Conservation (phyloP, 2,113 vertebrate genomes). For the Xenopus borealis region DNA sequence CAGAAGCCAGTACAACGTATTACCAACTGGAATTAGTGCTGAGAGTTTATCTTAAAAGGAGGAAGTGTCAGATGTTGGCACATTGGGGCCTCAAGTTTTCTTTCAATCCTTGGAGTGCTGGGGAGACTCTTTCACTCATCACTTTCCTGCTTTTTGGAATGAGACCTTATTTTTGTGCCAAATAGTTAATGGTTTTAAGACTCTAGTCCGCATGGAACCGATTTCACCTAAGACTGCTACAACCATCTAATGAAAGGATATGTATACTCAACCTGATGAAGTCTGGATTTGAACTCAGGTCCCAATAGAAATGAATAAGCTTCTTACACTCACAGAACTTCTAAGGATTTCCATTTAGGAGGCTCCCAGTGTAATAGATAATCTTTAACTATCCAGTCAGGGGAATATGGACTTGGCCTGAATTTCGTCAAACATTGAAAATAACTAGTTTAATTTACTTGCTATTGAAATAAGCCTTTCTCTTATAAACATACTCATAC, state of each 20-base stretch:
- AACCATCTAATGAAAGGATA: slow-evolving; percentile 59
- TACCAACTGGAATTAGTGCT: slow-evolving; percentile 13
- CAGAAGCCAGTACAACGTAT: no score
- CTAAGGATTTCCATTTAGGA: slow-evolving; percentile 64
- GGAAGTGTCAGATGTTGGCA: slow-evolving; percentile 46
- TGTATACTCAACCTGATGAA: slow-evolving; percentile 57
- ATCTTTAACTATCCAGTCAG: slow-evolving; percentile 59
- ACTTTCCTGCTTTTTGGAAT: slow-evolving; percentile 39
- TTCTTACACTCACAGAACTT: slow-evolving; percentile 64
- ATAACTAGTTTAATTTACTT: slow-evolving; percentile 32
- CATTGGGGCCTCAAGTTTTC: slow-evolving; percentile 27
- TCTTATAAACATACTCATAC: no score
- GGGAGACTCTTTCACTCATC: slow-evolving; percentile 52
- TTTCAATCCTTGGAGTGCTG: slow-evolving; percentile 52
- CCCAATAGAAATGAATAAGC: slow-evolving; percentile 62
- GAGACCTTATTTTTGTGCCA: slow-evolving; percentile 55
- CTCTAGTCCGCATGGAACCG: slow-evolving; percentile 57
- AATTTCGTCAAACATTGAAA: slow-evolving; percentile 37
- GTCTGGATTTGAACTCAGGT: slow-evolving; percentile 63
- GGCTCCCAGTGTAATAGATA: slow-evolving; percentile 59
- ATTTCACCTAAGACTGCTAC: slow-evolving; percentile 57
- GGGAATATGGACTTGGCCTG: slow-evolving; percentile 42
- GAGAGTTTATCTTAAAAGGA: slow-evolving; percentile 51
- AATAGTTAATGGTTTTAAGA: slow-evolving; percentile 55
- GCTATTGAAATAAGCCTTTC: slow-evolving; percentile 24